Base-by-base conservation (phyloP, 2,797 vertebrate species). In the Pterois miles region DNA sequence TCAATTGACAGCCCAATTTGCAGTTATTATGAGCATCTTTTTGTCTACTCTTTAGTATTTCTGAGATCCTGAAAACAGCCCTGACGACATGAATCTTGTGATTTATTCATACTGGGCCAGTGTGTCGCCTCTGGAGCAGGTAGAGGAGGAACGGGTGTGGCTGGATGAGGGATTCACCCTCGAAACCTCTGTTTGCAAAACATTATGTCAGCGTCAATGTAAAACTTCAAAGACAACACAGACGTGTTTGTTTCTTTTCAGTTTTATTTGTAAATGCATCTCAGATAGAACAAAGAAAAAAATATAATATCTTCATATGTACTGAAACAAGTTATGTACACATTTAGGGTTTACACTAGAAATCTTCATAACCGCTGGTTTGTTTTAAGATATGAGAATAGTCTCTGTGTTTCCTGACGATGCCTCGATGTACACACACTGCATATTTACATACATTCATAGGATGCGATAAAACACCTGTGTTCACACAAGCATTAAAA, bases 381-480 rank as follows among this genome's bases (percentile, higher is more conserved):
- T 94, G 65, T 65, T 78, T 79, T 93, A 91, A 92, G 93, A 95
- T 94, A 92, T 95, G 95, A 95, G 94, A 96, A 95, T 71, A 68
- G 94, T 95, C 70, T 88, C 66, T 85, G 63, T 80, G 92, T 93
- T 94, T 92, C 34, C 10, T 36, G 34, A 36, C 92, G 94, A 95
- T 93, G 94, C 93, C 92, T 86, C 91, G 92, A 96, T 95, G 92
- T 95, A 96, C 95, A 96, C 74, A 36, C 34, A 36, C 96, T 96
- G 95, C 92, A 92, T 97, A 97, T 98, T 96, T 97, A 97, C 96
- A 98, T 96, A 98, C 97, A 98, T 98, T 98, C 97, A 98, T 97
- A 97, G 96, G 96, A 96, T 97, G 97, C 90, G 94, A 96, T 94
- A 95, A 95, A 95, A 96, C 94, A 95, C 95, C 92, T 95, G 95